Evolutionary conservation across 2,797 vertebrate species (phyloP), one percentile per base, ranked within the genome.

Genomic region (Etheostoma nigrum): DNA sequence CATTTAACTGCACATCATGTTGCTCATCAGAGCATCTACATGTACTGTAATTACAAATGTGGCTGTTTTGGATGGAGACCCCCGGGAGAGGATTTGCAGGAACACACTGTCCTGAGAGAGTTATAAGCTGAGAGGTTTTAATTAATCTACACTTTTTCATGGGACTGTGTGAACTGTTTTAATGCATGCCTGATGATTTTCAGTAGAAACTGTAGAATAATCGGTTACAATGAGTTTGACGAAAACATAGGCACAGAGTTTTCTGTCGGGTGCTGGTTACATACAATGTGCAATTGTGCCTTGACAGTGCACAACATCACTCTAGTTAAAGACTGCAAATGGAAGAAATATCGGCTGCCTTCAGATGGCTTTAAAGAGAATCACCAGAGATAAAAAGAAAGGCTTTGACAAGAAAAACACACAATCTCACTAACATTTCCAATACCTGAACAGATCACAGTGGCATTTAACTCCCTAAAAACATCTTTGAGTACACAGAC

Each of bases 281-380:
- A 66, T 3, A 16, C 1, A 42, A 52, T 40, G 13, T 16, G 2
- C 19, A 45, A 54, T 27, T 44, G 36, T 54, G 51, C 16, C 14
- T 27, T 27, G n/a, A 23, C 9, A 40, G 9, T 25, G 51, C 2
- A 23, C 36, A 54, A 27, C 23, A 14, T 67, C 15, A 19, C 65
- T 66, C 21, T 18, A 66, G 25, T 25, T 14, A 53, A 14, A 18
- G 14, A 53, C 15, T 49, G 49, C 33, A 66, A 21, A 36, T 51
- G 63, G 63, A 21, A 19, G 15, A 42, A 21, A 53, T 0, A 53
- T 25, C n/a, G 25, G 33, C 60, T 27, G 23, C 60, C 42, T 47
- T 47, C 15, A 42, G 33, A 42, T 18, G 63, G 30, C 33, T 65
- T 52, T 66, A n/a, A 66, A 65, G 48, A 66, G 30, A 40, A 23